These are phyloP conservation scores for Notarius lentiginosus DNA, from an alignment of 2,113 vertebrate genomes.

Conservation along the genomic window DNA sequence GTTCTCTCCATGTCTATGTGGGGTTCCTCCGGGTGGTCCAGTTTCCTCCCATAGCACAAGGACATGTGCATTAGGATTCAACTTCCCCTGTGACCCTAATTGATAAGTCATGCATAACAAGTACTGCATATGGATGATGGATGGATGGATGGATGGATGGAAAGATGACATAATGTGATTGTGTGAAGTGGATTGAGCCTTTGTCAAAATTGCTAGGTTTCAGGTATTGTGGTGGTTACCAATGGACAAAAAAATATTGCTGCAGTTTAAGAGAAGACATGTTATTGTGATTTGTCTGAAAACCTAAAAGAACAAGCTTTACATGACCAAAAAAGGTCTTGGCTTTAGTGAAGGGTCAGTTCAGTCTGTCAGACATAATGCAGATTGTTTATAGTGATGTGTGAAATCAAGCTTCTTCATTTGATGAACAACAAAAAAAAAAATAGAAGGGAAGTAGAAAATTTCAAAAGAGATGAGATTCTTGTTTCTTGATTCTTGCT, in stretches of 20 bases:
- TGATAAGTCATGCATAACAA: too few species aligned
- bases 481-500: constrained; percentile 60
- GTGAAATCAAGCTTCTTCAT: not conserved
- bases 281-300: not conserved
- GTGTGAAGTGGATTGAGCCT: not conserved
- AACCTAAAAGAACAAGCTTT: not conserved
- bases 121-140: too few species aligned
- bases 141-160: too few species aligned
- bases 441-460: constrained; percentile 1
- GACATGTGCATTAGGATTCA: too few species aligned
- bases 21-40: too few species aligned
- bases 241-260: not conserved
- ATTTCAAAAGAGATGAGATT: constrained; percentile 10
- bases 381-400: not conserved
- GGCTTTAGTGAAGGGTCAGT: not conserved
- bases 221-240: not conserved
- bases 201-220: not conserved
- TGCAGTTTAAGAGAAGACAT: not conserved
- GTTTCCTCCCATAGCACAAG: too few species aligned
- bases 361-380: too few species aligned
- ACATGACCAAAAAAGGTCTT: not conserved
- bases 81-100: too few species aligned
- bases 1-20: too few species aligned
- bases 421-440: not conserved
- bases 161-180: not conserved